phyloP scores from a whole-genome alignment of 2,113 vertebrate genomes.

The Empidonax traillii region DNA sequence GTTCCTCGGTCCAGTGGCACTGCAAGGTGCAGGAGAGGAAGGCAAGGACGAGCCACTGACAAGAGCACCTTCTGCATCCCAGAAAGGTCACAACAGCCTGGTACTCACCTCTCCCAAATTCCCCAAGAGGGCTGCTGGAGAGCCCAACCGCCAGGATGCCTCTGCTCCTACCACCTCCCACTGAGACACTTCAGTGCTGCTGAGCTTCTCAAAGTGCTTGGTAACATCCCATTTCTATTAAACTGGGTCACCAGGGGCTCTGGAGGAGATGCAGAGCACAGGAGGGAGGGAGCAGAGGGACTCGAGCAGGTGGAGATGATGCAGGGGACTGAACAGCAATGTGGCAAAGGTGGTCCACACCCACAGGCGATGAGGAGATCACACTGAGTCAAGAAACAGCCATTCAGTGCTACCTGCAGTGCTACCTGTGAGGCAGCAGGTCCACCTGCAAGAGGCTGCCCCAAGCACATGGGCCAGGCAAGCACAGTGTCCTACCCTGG shows the following conservation, averaged over 20 bases:
- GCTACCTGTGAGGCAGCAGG: background rate
- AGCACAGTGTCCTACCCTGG: background rate
- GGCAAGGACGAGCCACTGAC: background rate
- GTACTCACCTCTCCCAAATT: background rate
- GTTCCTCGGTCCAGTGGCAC: background rate
- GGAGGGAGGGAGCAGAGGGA: background rate
- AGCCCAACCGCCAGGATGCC: background rate
- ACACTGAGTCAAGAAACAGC: rapidly evolving
- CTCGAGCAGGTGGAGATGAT: background rate
- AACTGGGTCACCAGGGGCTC: background rate
- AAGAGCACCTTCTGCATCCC: background rate
- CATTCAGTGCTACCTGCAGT: background rate
- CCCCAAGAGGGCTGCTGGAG: background rate
- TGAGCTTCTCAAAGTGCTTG: background rate
- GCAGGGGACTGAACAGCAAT: background rate
- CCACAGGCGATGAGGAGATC: background rate
- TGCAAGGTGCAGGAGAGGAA: background rate
- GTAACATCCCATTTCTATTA: background rate
- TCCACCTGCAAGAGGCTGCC: background rate
- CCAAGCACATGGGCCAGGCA: rapidly evolving
- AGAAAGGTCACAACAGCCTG: background rate
- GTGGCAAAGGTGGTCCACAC: background rate
- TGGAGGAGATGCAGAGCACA: background rate
- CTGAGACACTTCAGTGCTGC: background rate
- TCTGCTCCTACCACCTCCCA: background rate